Percentiles rank a stretch among this genome's conserved stretches.
Evolutionary conservation across 2,888 invertebrate species (phyloP).

Genomic region (Cepaea hortensis): DNA sequence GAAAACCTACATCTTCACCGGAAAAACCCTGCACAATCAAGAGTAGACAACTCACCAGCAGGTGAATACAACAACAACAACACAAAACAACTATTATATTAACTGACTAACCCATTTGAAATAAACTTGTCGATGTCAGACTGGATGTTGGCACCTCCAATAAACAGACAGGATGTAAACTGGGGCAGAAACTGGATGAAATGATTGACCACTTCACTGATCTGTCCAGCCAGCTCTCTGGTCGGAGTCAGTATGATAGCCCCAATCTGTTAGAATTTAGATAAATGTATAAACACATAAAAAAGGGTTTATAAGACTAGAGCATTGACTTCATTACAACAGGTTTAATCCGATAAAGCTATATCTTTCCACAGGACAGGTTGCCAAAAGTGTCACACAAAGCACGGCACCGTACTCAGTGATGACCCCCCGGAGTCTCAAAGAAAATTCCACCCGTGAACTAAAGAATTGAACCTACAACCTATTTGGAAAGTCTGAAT

Average conservation of each 20-base stretch:
- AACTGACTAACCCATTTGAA: slow-evolving; percentile 79
- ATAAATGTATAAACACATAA: not conserved
- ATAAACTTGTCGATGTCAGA: slow-evolving; percentile 84
- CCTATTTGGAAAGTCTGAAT: too few relatives aligned
- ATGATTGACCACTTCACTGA: slow-evolving; percentile 79
- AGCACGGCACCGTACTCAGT: too few relatives aligned
- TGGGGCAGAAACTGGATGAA: slow-evolving; percentile 71
- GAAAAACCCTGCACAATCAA: too few relatives aligned
- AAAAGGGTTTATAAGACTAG: not conserved
- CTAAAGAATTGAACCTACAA: too few relatives aligned
- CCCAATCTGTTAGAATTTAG: slow-evolving; percentile 80
- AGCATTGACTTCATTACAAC: too few relatives aligned
- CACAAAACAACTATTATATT: not conserved
- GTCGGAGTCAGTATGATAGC: slow-evolving; percentile 96
- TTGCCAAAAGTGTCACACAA: too few relatives aligned
- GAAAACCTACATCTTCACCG: too few relatives aligned
- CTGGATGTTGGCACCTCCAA: slow-evolving; percentile 90
- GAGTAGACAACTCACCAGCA: too few relatives aligned
- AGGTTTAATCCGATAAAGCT: too few relatives aligned
- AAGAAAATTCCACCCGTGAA: too few relatives aligned
- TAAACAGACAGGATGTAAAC: slow-evolving; percentile 75
- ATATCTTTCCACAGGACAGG: too few relatives aligned
- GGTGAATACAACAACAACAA: not conserved
- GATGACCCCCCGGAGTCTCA: too few relatives aligned
- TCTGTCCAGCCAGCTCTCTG: slow-evolving; percentile 94